These are phyloP conservation scores for Bungarus multicinctus DNA, from an alignment of 2,113 vertebrate species.

Conservation along the genomic window DNA sequence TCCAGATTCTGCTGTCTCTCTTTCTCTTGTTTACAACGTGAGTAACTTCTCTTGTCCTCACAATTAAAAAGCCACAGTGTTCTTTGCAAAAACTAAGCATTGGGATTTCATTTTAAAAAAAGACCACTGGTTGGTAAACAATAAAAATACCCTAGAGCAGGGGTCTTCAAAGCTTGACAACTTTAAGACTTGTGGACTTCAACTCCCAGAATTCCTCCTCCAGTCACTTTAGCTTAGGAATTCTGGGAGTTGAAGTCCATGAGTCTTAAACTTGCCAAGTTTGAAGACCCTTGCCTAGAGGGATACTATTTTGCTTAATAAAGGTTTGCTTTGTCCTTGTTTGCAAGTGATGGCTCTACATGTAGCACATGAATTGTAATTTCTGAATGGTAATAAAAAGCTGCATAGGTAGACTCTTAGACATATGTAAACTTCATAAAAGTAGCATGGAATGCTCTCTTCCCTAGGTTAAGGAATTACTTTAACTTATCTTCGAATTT, in stretches of 20 bases:
- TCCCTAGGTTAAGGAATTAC: not conserved
- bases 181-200: no score
- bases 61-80: not conserved
- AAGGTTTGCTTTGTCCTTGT: slow-evolving; percentile 20
- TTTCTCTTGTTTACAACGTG: slow-evolving; percentile 29
- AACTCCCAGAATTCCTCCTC: no score
- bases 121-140: slow-evolving; percentile 22
- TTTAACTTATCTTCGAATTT: not conserved
- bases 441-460: not conserved
- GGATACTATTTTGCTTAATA: not conserved
- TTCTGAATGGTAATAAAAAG: slow-evolving; percentile 5
- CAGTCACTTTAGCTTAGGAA: no score
- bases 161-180: no score
- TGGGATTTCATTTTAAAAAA: not conserved
- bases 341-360: slow-evolving; percentile 16
- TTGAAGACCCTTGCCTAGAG: not conserved
- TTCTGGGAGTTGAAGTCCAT: no score
- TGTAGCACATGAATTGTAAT: slow-evolving; percentile 10
- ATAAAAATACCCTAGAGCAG: not conserved
- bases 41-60: not conserved
- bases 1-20: slow-evolving; percentile 30
- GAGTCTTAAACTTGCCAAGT: no score
- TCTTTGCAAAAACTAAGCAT: not conserved
- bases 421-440: not conserved
- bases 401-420: not conserved